Evolutionary conservation across 30 jellyfish, hydroid and myxozoan species (phyloP), one percentile per base, ranked within the genome.

Genomic region (Chrysaora quinquecirrha): DNA sequence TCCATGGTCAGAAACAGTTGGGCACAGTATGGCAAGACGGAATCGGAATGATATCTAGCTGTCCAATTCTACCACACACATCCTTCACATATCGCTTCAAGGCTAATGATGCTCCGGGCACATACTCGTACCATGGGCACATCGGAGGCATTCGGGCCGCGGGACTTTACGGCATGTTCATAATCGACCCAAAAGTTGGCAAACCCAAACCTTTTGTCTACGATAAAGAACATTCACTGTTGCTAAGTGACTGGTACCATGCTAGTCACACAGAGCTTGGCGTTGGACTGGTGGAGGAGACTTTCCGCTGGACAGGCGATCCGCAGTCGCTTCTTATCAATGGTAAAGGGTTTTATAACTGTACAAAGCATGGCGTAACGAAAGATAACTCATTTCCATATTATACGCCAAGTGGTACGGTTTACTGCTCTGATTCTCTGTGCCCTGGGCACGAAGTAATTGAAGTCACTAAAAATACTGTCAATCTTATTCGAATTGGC

Each of bases 11-110:
- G 48, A 47, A 12, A 54, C 90, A 80, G 38, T 33, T 31, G 43
- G 90, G 90, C 71, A 66, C 76, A 29, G 77, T 80, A 1, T 80
- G 90, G 90, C 90, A 80, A 21, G 90, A 80, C 46, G 90, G 90
- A 25, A 64, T 66, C 34, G 83, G 83, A 16, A 50, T 80, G 83
- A 67, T 80, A 23, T 80, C 90, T 22, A 66, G 75, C 60, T 80
- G 90, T 62, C 90, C 90, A 2, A 80, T 66, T 48, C 32, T 76
- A 1, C 90, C 90, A 11, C 65, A 64, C 27, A 80, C 90, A 18
- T 80, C 90, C 27, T 80, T 80, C 68, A 66, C 82, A 1, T 67
- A 80, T 56, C 90, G 90, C 49, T 80, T 80, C 24, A 18, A 9
- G 21, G 90, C 66, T 3, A 80, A 80, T 30, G 25, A 58, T 11